Conservation (phyloP, 2,888 invertebrate genomes). For the Saturnia pavonia region DNA sequence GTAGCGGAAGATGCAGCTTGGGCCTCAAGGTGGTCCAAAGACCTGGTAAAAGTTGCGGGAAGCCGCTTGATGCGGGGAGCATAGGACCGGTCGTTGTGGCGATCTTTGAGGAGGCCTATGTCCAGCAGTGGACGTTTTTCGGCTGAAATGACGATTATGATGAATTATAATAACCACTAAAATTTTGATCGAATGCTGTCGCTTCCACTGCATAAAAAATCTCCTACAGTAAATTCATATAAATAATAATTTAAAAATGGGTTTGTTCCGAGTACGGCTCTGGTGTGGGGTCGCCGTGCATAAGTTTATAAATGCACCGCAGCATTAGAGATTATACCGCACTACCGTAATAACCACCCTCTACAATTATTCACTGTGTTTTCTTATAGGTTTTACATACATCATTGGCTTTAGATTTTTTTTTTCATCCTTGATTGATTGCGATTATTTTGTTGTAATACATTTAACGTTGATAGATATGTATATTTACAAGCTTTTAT, state of each 20-base stretch:
- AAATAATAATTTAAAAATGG: not conserved
- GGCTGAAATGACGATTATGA: no score
- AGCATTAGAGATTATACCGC: slow-evolving; percentile 31
- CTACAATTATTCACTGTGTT: slow-evolving; percentile 9
- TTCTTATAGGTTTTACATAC: slow-evolving; percentile 14
- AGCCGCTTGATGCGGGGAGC: no score
- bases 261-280: not conserved
- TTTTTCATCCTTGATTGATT: slow-evolving; percentile 1
- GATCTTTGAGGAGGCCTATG: no score
- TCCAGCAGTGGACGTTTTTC: no score
- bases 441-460: not conserved
- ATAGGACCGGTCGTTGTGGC: no score
- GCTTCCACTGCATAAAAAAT: no score
- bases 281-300: slow-evolving; percentile 4
- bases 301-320: slow-evolving; percentile 39
- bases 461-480: not conserved
- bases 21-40: no score
- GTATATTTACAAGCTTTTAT: not conserved
- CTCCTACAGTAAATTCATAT: no score
- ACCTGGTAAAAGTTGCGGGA: no score
- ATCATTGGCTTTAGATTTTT: slow-evolving; percentile 3
- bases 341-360: slow-evolving; percentile 7
- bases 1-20: no score
- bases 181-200: no score
- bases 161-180: no score